These are phyloP conservation scores for Eolophus roseicapilla DNA, from an alignment of 2,113 vertebrate species.

Conservation along the genomic window DNA sequence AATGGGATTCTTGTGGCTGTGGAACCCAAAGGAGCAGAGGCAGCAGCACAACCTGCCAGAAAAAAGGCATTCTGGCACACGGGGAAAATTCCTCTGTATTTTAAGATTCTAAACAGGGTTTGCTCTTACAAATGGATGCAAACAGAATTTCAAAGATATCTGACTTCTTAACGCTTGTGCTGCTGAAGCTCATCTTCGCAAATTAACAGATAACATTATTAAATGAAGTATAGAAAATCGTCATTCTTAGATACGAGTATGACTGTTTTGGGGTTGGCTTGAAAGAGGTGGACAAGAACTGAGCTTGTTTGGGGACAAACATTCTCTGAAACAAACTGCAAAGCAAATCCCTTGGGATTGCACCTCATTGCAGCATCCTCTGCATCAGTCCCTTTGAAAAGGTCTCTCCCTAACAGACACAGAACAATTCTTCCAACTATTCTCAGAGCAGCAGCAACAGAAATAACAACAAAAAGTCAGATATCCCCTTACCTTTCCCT, in stretches of 20 bases:
- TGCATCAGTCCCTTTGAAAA: neutral
- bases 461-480: neutral
- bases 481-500: neutral
- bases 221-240: neutral
- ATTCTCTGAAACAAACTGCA: neutral
- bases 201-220: neutral
- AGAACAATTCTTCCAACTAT: neutral
- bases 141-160: neutral
- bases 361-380: neutral
- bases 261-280: neutral
- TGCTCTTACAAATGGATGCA: neutral
- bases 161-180: neutral
- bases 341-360: neutral
- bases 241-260: neutral
- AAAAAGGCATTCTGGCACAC: neutral
- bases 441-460: neutral
- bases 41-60: neutral
- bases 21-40: neutral
- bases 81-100: neutral
- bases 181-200: neutral
- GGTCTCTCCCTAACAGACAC: neutral
- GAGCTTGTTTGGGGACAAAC: neutral
- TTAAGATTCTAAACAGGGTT: neutral
- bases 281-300: neutral
- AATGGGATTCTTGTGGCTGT: constrained; percentile 32